Evolutionary conservation across 1,140 invertebrate species (phyloP).

Genomic region (Papilio aristodemus): DNA sequence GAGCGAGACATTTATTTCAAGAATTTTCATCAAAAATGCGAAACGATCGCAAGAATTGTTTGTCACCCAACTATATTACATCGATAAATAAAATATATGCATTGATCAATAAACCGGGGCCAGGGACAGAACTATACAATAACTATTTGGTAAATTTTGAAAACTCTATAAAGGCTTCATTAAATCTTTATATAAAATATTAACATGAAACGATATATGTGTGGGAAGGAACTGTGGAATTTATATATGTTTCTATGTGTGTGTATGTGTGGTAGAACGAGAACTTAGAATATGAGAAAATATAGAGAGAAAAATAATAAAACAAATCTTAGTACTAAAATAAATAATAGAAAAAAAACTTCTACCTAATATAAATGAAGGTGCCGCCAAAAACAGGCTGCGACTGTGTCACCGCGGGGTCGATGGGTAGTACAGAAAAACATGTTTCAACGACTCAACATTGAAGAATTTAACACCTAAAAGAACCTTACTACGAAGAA

Average conservation of each 20-base stretch:
- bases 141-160: conserved; percentile 19
- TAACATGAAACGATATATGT: conserved; percentile 12
- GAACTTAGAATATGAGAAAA: conserved; percentile 7
- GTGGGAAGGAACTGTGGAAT: conserved; percentile 12
- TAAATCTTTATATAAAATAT: conserved; percentile 21
- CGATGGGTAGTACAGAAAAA: conserved; percentile 51
- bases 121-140: neutral
- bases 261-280: neutral
- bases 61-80: neutral
- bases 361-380: conserved; percentile 43
- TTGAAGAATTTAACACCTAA: conserved; percentile 64
- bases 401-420: conserved; percentile 36
- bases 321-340: conserved; percentile 46
- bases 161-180: conserved; percentile 18
- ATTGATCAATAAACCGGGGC: neutral
- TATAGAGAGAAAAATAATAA: conserved; percentile 27
- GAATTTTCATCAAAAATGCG: no score
- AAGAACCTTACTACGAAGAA: conserved; percentile 74
- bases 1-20: no score
- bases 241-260: conserved; percentile 10
- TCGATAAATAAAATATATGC: no score
- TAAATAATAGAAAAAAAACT: conserved; percentile 63
- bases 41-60: conserved; percentile 13
- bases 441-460: conserved; percentile 52
- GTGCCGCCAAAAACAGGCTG: conserved; percentile 36